These are phyloP conservation scores for Drosophila nr. fundita DNA, from an alignment of 2,888 invertebrate species.

Conservation along the genomic window DNA sequence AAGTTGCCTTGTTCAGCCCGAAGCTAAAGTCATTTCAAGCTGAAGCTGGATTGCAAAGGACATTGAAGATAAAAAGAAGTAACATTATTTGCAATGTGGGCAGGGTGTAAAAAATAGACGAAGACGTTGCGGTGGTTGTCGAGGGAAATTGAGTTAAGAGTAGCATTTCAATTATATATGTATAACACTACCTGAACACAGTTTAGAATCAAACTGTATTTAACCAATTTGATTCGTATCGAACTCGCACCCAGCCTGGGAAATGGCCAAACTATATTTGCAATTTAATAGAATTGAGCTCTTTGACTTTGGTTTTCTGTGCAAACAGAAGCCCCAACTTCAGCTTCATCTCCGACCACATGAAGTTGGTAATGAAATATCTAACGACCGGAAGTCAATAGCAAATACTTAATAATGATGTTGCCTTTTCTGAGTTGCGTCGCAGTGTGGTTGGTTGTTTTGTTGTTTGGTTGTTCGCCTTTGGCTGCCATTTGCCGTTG, in stretches of 20 bases:
- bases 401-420: slow-evolving; percentile 82
- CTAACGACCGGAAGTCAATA: slow-evolving; percentile 82
- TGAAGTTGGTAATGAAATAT: slow-evolving; percentile 79
- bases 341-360: slow-evolving; percentile 28
- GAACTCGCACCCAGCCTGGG: slow-evolving; percentile 6
- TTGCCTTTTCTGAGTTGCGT: slow-evolving; percentile 45
- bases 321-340: slow-evolving; percentile 37
- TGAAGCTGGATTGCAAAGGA: slow-evolving; percentile 66
- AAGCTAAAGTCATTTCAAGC: slow-evolving; percentile 47
- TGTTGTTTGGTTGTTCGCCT: slow-evolving; percentile 56
- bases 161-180: neutral
- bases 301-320: slow-evolving; percentile 33
- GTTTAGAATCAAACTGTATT: slow-evolving; percentile 39
- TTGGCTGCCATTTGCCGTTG: slow-evolving; percentile 59
- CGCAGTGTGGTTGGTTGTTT: slow-evolving; percentile 58
- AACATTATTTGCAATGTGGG: slow-evolving; percentile 6
- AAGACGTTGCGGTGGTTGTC: neutral
- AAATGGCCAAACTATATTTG: slow-evolving; percentile 26
- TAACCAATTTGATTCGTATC: slow-evolving; percentile 27
- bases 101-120: neutral
- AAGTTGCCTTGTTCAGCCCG: slow-evolving; percentile 56
- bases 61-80: slow-evolving; percentile 34
- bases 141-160: slow-evolving; percentile 12
- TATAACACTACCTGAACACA: slow-evolving; percentile 26
- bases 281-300: slow-evolving; percentile 66